Conservation (phyloP, 2,888 invertebrate genomes). For the Plebejus anna region DNA sequence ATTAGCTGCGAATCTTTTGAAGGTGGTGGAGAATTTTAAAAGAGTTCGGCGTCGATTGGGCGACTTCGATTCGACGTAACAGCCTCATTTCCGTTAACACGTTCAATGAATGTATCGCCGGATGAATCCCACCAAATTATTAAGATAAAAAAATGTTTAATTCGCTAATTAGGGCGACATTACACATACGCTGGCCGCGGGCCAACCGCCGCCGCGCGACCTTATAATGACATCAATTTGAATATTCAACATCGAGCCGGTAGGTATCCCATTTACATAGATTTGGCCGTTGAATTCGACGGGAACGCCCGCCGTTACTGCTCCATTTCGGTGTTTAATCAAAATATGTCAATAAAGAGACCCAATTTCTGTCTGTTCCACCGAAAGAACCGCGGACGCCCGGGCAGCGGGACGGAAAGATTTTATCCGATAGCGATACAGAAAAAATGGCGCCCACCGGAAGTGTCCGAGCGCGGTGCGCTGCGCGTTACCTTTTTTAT, state of each 20-base stretch:
- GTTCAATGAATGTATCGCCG: background rate
- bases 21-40: background rate
- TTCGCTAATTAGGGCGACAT: constrained; percentile 71
- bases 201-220: constrained; percentile 71
- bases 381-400: constrained; percentile 66
- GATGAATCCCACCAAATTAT: constrained; percentile 18
- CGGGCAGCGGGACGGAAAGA: constrained; percentile 79
- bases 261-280: constrained; percentile 76
- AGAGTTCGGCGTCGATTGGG: background rate
- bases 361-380: constrained; percentile 15
- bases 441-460: constrained; percentile 81
- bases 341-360: constrained; percentile 37
- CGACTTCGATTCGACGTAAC: background rate
- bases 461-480: constrained; percentile 77
- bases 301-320: constrained; percentile 65
- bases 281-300: constrained; percentile 76
- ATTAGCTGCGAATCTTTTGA: constrained; percentile 15
- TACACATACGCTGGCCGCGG: constrained; percentile 70
- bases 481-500: constrained; percentile 76
- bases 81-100: constrained; percentile 4
- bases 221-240: constrained; percentile 81
- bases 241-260: constrained; percentile 79
- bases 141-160: constrained; percentile 56
- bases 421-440: constrained; percentile 80
- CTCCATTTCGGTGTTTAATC: constrained; percentile 51